Base-by-base conservation (phyloP, 2,797 vertebrate genomes). In the Miichthys miiuy region DNA sequence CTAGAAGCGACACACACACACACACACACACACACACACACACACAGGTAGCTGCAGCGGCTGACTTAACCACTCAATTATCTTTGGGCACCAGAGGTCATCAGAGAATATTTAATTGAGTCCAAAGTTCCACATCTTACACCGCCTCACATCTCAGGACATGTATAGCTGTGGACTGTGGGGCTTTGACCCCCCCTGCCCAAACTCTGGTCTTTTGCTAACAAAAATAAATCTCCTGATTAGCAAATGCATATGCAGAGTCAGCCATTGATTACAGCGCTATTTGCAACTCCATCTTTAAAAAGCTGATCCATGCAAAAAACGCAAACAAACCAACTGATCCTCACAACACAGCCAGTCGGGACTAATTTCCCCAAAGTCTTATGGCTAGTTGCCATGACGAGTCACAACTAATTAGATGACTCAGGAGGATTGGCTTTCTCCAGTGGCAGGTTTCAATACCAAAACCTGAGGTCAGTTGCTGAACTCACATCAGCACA, bases 81-180 rank as follows among this genome's bases (percentile, higher is more conserved):
- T 90, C 82, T 82, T 23, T 17, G 80, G 81, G 80, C 77, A 62
- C 74, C 82, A 79, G 79, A 79, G 89, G 89, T 92, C 89, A 88
- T 85, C 70, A 46, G 75, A 84, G 82, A 88, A 90, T 88, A 81
- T 88, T 91, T 91, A 92, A 91, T 86, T 80, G 86, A 88, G 88
- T 91, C 81, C 83, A 87, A 51, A 85, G 85, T 88, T 90, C 68
- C 72, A 63, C 81, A 72, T 87, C 87, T 88, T 80, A 88, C 84
- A 85, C 30, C 1, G 27, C 60, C 70, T 85, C 55, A 41, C 44
- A 56, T 75, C 81, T 87, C 38, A 30, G 27, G 27, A 72, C 81
- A 74, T 72, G 38, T 84, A 79, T 54, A 58, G 30, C 56, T 52
- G 56, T 44, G 67, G 65, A 82, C 56, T 27, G 58, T 34, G 47